These are phyloP conservation scores for Poecilobothrus nobilitatus DNA, from an alignment of 2,888 invertebrate genomes.

Conservation along the genomic window DNA sequence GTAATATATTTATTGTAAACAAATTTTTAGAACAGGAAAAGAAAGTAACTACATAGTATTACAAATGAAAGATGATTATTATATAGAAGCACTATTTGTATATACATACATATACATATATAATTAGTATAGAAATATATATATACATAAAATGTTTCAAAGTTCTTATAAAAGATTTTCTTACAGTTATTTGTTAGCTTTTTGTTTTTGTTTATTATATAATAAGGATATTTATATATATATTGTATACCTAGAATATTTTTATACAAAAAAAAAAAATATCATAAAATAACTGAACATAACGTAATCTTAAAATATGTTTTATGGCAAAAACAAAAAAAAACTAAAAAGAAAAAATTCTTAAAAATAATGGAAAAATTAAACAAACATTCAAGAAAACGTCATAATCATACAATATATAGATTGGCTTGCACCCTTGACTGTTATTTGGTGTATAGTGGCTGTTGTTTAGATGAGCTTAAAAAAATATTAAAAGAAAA, in stretches of 20 bases:
- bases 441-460: too few relatives aligned
- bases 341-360: not conserved
- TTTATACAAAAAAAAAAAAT: too few relatives aligned
- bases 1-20: too few relatives aligned
- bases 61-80: not conserved
- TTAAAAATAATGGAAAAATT: too few relatives aligned
- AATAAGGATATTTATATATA: not conserved
- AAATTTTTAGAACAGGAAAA: too few relatives aligned
- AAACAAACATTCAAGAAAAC: not conserved
- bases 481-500: too few relatives aligned
- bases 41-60: not conserved
- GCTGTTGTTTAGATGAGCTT: too few relatives aligned
- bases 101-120: not conserved
- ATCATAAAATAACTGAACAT: not conserved
- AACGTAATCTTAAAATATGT: slow-evolving; percentile 1
- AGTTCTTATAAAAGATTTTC: not conserved
- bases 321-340: not conserved
- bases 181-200: not conserved
- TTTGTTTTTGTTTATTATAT: not conserved
- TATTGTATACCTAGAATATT: not conserved
- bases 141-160: not conserved
- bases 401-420: not conserved
- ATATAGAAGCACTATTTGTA: not conserved
- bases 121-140: not conserved
- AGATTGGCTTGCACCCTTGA: not conserved